Evolutionary conservation across 2,888 invertebrate genomes (phyloP).

Genomic region (Lepidochitona cinerea): DNA sequence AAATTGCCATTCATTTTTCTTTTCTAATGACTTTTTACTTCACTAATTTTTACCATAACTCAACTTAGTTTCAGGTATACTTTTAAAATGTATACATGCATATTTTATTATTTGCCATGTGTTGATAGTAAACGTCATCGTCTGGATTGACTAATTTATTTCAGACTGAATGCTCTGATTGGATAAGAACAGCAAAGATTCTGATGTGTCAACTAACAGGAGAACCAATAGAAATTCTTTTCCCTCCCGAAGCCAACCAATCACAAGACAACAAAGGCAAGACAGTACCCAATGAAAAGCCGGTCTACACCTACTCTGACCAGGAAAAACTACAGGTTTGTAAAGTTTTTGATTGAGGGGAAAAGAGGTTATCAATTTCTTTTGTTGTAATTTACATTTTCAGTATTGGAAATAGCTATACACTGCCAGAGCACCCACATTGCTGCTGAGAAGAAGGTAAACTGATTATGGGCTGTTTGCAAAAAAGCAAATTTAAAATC

Average conservation of each 20-base stretch:
- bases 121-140: no score
- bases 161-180: slow-evolving; percentile 64
- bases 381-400: neutral
- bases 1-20: no score
- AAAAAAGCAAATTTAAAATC: no score
- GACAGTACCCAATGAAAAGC: neutral
- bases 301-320: neutral
- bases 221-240: slow-evolving; percentile 26
- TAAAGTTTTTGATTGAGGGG: neutral
- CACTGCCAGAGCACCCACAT: no score
- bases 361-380: neutral
- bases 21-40: no score
- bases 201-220: slow-evolving; percentile 59
- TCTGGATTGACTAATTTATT: no score
- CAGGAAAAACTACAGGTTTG: neutral
- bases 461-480: no score
- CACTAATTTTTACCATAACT: no score
- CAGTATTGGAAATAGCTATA: neutral
- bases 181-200: slow-evolving; percentile 65
- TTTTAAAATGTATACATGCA: no score
- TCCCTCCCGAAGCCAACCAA: neutral
- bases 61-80: no score
- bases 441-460: no score
- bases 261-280: neutral
- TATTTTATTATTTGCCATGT: no score